These are phyloP conservation scores for Drosophila pseudoobscura DNA, from an alignment of 1,140 invertebrate genomes.

Conservation along the genomic window DNA sequence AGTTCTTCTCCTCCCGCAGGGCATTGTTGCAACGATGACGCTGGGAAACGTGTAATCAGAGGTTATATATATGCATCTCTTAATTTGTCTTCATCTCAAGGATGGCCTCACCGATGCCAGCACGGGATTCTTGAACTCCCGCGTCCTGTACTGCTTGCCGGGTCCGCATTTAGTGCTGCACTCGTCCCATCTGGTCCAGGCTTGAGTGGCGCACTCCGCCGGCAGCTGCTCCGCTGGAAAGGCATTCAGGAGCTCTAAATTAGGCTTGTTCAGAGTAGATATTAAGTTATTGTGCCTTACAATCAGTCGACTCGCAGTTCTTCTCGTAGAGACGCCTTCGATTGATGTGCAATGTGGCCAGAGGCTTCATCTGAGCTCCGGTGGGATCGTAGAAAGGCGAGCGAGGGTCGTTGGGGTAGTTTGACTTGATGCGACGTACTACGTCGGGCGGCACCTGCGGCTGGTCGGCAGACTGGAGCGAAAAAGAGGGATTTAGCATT, in stretches of 20 bases:
- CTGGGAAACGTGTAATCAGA: background rate
- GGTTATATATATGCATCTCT: background rate
- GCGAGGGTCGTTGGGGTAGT: constrained; percentile 90
- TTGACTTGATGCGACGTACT: constrained; percentile 94
- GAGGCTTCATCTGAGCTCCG: constrained; percentile 93
- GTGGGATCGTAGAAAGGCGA: constrained; percentile 96
- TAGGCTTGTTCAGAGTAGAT: background rate
- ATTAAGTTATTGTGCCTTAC: constrained; percentile 25
- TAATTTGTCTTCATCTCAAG: too few relatives aligned
- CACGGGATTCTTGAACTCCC: constrained; percentile 85
- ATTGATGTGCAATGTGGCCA: constrained; percentile 92
- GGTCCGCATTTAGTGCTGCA: constrained; percentile 92
- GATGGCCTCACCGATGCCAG: constrained; percentile 83
- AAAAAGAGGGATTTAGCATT: background rate
- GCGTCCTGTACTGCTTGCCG: constrained; percentile 87
- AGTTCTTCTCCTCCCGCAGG: constrained; percentile 85
- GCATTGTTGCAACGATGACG: constrained; percentile 84
- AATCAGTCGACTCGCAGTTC: constrained; percentile 86
- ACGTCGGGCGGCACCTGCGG: constrained; percentile 92
- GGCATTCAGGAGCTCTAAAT: background rate
- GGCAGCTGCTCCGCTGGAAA: constrained; percentile 72
- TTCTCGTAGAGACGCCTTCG: constrained; percentile 94
- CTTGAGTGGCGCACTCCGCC: constrained; percentile 86
- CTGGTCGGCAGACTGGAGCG: constrained; percentile 89
- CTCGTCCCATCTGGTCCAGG: constrained; percentile 91